Evolutionary conservation across 2,797 vertebrate genomes (phyloP).

Genomic region (Syncerus caffer): DNA sequence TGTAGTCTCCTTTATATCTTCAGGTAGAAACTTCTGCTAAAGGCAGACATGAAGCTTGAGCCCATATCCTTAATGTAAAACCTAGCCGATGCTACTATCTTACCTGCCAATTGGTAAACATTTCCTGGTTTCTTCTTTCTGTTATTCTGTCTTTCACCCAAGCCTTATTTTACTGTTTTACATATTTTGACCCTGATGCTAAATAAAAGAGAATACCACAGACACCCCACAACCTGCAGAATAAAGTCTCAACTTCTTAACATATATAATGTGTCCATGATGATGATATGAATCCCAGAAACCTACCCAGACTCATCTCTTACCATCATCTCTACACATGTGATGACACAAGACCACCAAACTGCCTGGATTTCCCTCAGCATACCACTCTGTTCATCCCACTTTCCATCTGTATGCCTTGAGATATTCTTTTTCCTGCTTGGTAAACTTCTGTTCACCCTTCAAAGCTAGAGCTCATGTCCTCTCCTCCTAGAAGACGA

Average conservation of each 20-base stretch:
- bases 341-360: neutral
- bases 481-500: neutral
- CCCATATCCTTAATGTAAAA: neutral
- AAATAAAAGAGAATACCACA: neutral
- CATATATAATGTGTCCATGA: neutral
- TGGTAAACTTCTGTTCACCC: neutral
- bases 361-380: no score
- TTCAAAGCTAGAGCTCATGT: neutral
- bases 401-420: no score
- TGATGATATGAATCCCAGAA: rapidly evolving
- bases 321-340: rapidly evolving
- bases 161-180: neutral
- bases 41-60: neutral
- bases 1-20: neutral
- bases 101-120: neutral
- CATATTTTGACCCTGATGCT: neutral
- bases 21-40: neutral
- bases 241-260: neutral
- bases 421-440: neutral
- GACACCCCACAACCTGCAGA: neutral
- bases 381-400: rapidly evolving
- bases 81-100: rapidly evolving
- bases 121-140: neutral
- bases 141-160: neutral
- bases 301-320: neutral